Evolutionary conservation across 2,113 vertebrate species (phyloP), one percentile per base, ranked within the genome.

Genomic region (Ceratotherium simum): DNA sequence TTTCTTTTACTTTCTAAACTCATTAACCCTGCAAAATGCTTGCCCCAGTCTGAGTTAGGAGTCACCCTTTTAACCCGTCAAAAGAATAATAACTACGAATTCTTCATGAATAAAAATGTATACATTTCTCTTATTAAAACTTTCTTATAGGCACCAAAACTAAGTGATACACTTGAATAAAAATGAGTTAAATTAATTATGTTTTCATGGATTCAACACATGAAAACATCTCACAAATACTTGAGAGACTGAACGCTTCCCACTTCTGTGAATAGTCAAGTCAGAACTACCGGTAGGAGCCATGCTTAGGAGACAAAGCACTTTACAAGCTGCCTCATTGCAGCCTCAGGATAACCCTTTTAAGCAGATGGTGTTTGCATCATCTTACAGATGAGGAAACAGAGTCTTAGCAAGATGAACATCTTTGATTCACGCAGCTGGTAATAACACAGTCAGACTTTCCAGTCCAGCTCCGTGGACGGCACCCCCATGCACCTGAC

Each of bases 91-190:
- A 91, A 76, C 42, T 70, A 75, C 42, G 64, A 67, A 75, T 58
- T 83, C 70, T 80, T 82, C 58, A 18, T 67, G 46, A 78, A 72
- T 12, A 79, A 73, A 91, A 79, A 48, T 16, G 2, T 25, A 62
- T 9, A 39, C 9, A 21, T 88, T 92, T 94, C 60, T 95, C 76
- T 76, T 97, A 91, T 25, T 81, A 88, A 91, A 88, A 36, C 29
- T 54, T 69, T 33, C 20, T 67, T 86, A 64, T 8, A 70, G 58
- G 11, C 60, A 78, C 85, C 70, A 83, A 78, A 92, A 56, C 27
- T 36, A 92, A 95, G 23, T 56, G 27, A 73, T 51, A 42, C 29
- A 46, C 62, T 86, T 31, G 2, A 36, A 33, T 60, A 73, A 46
- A 90, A 92, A n/a, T 23, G 25, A 51, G 13, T 84, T 87, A 51